phyloP scores from a whole-genome alignment of 2,797 vertebrate species.

The Urocyon cinereoargenteus region DNA sequence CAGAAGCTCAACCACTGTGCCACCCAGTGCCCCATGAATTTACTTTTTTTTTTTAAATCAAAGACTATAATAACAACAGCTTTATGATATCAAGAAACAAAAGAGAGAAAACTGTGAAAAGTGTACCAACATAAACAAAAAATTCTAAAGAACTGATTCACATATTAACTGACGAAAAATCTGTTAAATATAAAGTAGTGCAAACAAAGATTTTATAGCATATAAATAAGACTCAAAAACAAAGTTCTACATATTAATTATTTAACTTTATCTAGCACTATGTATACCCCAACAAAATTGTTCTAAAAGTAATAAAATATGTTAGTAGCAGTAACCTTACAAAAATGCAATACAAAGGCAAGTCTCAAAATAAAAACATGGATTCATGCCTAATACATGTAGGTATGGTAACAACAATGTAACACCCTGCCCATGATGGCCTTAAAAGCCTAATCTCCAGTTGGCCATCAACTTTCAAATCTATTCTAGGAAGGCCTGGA shows the following conservation, averaged over 20 bases:
- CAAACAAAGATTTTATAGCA: background rate
- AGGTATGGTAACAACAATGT: background rate
- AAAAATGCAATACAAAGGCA: background rate
- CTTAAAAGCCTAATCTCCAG: background rate
- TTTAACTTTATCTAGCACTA: background rate
- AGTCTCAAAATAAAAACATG: background rate
- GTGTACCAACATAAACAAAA: background rate
- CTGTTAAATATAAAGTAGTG: background rate
- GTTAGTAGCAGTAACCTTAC: background rate
- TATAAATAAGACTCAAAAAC: background rate
- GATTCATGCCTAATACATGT: background rate
- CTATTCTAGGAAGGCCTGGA: background rate
- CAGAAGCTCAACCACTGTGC: background rate
- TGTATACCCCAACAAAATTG: background rate
- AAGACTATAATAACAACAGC: background rate
- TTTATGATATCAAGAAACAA: constrained; percentile 1
- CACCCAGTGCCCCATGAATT: background rate
- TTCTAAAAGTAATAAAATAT: background rate
- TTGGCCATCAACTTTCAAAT: constrained; percentile 26
- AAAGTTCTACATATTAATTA: background rate
- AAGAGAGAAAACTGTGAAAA: background rate
- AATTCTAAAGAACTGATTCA: background rate
- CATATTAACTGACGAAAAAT: background rate
- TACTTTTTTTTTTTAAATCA: background rate
- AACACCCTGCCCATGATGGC: background rate